Conservation (phyloP, 2,888 invertebrate species). For the Entomobrya multifasciata region DNA sequence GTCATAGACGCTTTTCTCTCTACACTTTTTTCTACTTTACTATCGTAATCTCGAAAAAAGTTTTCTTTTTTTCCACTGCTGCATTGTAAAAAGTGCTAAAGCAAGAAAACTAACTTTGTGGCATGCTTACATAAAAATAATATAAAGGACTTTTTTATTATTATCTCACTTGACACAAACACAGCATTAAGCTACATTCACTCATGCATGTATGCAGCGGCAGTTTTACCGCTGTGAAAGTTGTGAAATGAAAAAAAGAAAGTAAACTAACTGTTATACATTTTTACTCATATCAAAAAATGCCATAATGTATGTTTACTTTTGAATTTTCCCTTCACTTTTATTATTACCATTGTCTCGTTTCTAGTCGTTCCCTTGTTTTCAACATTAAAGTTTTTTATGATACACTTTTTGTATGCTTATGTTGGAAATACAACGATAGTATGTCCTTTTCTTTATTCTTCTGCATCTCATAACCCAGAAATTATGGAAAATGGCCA, state of each 20-base stretch:
- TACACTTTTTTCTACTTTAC: slow-evolving; percentile 4
- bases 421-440: no score
- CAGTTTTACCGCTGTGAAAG: slow-evolving; percentile 3
- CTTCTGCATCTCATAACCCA: not conserved
- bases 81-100: no score
- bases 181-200: no score
- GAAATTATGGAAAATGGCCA: not conserved
- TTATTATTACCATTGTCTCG: not conserved
- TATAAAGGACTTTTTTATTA: slow-evolving; percentile 23
- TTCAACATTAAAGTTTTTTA: not conserved
- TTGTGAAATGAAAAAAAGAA: not conserved
- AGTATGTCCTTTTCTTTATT: not conserved
- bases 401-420: no score
- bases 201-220: no score
- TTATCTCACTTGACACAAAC: not conserved
- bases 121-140: not conserved
- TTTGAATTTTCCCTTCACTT: not conserved
- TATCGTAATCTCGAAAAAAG: no score
- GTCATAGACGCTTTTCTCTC: no score
- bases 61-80: not conserved
- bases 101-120: not conserved
- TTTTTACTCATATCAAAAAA: not conserved
- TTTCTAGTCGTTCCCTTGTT: not conserved
- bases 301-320: not conserved
- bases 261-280: not conserved